These are phyloP conservation scores for Rattus rattus DNA, from an alignment of 2,113 vertebrate genomes.

Conservation along the genomic window DNA sequence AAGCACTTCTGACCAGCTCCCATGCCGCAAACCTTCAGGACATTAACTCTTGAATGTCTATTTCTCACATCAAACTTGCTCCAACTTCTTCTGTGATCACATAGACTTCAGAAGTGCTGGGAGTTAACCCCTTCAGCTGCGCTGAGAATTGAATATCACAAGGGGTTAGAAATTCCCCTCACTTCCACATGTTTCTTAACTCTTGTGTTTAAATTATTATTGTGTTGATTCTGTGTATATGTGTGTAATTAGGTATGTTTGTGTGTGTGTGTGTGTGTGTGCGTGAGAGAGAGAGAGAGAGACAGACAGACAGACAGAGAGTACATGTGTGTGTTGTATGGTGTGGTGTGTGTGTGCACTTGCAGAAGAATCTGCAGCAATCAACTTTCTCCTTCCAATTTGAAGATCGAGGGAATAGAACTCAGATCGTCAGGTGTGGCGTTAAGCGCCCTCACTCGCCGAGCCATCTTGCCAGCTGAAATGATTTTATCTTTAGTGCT, in stretches of 20 bases:
- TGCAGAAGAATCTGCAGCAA: not conserved
- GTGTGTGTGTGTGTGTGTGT: accelerated
- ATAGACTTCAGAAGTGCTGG: not conserved
- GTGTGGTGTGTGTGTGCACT: accelerated
- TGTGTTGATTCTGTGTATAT: not conserved
- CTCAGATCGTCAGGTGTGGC: not conserved
- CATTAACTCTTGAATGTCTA: not conserved
- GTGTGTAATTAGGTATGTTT: not conserved
- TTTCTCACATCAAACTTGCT: not conserved
- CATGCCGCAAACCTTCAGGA: not conserved
- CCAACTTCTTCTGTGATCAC: not conserved
- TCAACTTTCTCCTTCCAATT: not conserved
- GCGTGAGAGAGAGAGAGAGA: not conserved
- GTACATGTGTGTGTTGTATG: not conserved
- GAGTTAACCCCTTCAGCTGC: not conserved
- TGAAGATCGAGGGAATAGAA: not conserved
- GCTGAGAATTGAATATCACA: not conserved
- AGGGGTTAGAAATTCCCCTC: not conserved
- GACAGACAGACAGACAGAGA: not conserved
- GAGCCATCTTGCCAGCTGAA: not conserved
- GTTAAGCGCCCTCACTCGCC: not conserved
- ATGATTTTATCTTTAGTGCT: not conserved
- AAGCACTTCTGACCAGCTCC: not conserved
- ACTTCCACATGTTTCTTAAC: not conserved
- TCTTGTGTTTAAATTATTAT: not conserved